phyloP scores from a whole-genome alignment of 92 coral and sea anemone genomes.

The Epizoanthus illoricatus region DNA sequence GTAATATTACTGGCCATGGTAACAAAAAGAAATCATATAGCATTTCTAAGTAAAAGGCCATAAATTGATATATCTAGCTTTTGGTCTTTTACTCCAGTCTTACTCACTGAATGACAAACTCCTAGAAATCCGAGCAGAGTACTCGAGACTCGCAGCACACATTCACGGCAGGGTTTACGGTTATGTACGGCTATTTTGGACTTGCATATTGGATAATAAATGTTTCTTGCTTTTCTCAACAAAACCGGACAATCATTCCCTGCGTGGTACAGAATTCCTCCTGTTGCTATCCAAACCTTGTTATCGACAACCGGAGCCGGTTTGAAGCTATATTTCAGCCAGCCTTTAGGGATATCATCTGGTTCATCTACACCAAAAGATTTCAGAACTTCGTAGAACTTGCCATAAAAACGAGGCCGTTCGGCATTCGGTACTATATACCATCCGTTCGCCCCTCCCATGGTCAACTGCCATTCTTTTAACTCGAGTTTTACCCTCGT shows the following conservation, averaged over 20 bases:
- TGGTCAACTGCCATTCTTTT: constrained; percentile 25
- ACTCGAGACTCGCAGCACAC: not conserved
- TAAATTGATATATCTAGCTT: not conserved
- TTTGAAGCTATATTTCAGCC: not conserved
- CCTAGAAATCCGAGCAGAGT: not conserved
- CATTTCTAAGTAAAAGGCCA: not conserved
- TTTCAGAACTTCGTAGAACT: constrained; percentile 18
- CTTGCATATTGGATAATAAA: constrained; percentile 25
- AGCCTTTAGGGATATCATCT: constrained; percentile 21
- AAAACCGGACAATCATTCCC: constrained; percentile 10
- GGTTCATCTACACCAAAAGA: constrained; percentile 26
- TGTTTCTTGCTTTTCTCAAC: constrained; percentile 21
- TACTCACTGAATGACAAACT: constrained; percentile 31
- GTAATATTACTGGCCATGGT: not conserved
- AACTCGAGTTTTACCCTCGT: not conserved
- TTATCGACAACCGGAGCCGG: not conserved
- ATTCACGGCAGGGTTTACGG: constrained; percentile 10
- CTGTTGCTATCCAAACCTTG: constrained; percentile 32
- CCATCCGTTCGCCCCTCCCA: not conserved
- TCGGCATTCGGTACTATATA: constrained; percentile 5
- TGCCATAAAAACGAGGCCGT: constrained; percentile 18
- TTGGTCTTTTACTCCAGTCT: constrained; percentile 7
- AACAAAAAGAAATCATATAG: not conserved
- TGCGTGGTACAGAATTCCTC: constrained; percentile 17
- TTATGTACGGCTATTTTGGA: constrained; percentile 10